A percentile compares a stretch with the other conserved stretches of the same genome.
Conservation (phyloP, 2,888 invertebrate species). For the Eristalis intricaria region DNA sequence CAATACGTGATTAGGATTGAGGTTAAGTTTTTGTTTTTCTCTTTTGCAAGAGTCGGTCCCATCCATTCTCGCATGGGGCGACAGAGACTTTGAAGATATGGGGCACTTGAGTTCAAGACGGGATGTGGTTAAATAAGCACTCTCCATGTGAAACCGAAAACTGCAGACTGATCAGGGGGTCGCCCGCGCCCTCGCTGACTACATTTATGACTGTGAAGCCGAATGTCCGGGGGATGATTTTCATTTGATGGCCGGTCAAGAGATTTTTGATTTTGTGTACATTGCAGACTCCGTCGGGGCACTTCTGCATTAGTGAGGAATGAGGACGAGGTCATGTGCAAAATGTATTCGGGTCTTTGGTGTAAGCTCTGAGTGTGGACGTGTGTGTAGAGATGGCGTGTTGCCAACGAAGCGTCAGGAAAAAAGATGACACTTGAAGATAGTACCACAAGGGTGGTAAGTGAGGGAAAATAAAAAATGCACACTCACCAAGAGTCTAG, state of each 20-base stretch:
- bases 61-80: background rate
- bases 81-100: background rate
- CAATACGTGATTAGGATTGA: slow-evolving; percentile 19
- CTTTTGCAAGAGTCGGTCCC: background rate
- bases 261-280: background rate
- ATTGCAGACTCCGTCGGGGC: background rate
- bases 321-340: background rate
- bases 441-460: background rate
- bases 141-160: too few species aligned
- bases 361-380: background rate
- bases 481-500: background rate
- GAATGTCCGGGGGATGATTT: background rate
- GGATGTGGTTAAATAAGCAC: background rate
- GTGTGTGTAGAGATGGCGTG: background rate
- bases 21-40: background rate
- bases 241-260: background rate
- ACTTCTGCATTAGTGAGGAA: background rate
- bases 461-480: background rate
- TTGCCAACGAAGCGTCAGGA: background rate
- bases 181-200: background rate
- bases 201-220: background rate
- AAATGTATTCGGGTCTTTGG: background rate
- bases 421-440: background rate
- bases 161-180: background rate
- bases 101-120: background rate